Evolutionary conservation across 2,113 vertebrate species (phyloP), one percentile per base, ranked within the genome.

Genomic region (Archocentrus centrarchus): DNA sequence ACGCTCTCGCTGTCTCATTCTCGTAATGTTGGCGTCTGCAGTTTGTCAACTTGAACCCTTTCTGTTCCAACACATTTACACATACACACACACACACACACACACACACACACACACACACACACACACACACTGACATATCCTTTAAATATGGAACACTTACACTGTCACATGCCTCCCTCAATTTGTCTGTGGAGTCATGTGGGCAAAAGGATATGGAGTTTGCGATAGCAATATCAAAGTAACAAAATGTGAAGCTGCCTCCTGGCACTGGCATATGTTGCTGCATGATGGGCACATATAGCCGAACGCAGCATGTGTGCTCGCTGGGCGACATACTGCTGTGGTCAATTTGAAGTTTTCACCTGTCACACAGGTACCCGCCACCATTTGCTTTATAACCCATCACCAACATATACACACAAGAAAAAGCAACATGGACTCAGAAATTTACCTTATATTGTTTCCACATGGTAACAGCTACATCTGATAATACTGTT

Each of bases 21-120:
- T 85, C 22, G 76, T 92, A 90, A 80, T 94, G 94, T 93, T 90
- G 91, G 92, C 90, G 90, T 96, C 93, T 95, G 94, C 94, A 94
- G 70, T 95, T 96, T 95, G 90, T 95, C 90, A 89, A 90, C 82
- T 92, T 84, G 73, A 88, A 91, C 77, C 86, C 87, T 91, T 90
- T 91, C 80, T 94, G 82, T 89, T 90, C 79, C 66, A 82, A 90
- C 90, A 85, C 91, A 88, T 79, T 78, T 39, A 61, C 86, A 62
- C 84, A 39, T 55, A 63, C 62, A 62, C 84, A 39, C 35, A 4
- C 32, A 35, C 37, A 73, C 61, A 68, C 62, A 39, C 70, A 70
- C 58, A 47, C 59, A 8, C 68, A 5, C 78, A 7, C 62, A 63
- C 55, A 63, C 73, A 83, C 27, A 39, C 64, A 11, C 75, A 58